These are phyloP conservation scores for Drosophila testacea DNA, from an alignment of 2,888 invertebrate genomes.

Conservation along the genomic window DNA sequence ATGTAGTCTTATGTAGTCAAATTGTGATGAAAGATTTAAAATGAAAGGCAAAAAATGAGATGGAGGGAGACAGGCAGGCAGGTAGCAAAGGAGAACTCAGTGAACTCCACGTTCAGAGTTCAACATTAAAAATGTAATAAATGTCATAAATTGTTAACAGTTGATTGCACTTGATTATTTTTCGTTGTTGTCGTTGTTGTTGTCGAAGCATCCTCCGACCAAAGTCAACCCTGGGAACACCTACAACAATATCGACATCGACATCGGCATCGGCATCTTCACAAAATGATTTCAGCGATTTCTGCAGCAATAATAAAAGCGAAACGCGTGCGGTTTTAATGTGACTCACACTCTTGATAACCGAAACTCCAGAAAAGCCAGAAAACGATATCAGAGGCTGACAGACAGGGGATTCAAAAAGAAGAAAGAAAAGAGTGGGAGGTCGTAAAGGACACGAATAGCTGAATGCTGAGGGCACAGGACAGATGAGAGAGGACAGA, in stretches of 20 bases:
- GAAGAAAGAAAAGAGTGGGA: not conserved
- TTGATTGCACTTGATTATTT: constrained; percentile 71
- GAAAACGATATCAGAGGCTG: constrained; percentile 30
- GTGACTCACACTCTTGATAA: constrained; percentile 35
- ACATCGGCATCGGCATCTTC: constrained; percentile 1
- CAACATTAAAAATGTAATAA: constrained; percentile 69
- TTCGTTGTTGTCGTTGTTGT: constrained; percentile 30
- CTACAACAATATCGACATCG: constrained; percentile 22
- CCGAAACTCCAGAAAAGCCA: constrained; percentile 19
- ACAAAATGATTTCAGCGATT: constrained; percentile 35
- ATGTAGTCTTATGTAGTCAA: not conserved
- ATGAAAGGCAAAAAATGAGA: not conserved
- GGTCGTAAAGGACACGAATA: constrained; percentile 46
- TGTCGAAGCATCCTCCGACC: not conserved
- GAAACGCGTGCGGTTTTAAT: constrained; percentile 70
- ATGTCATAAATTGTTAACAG: constrained; percentile 77
- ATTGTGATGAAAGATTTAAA: constrained; percentile 16
- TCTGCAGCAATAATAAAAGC: constrained; percentile 60
- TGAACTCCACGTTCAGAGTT: constrained; percentile 13
- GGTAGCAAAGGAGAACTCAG: constrained; percentile 8
- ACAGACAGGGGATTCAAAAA: not conserved
- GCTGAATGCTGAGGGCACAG: constrained; percentile 15
- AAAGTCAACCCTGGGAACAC: constrained; percentile 12
- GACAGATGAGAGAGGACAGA: constrained; percentile 1
- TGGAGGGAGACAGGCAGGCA: not conserved